A percentile compares a stretch with the other conserved stretches of the same genome.
Conservation (phyloP, 2,888 invertebrate genomes). For the Hydroisotoma schaefferi region DNA sequence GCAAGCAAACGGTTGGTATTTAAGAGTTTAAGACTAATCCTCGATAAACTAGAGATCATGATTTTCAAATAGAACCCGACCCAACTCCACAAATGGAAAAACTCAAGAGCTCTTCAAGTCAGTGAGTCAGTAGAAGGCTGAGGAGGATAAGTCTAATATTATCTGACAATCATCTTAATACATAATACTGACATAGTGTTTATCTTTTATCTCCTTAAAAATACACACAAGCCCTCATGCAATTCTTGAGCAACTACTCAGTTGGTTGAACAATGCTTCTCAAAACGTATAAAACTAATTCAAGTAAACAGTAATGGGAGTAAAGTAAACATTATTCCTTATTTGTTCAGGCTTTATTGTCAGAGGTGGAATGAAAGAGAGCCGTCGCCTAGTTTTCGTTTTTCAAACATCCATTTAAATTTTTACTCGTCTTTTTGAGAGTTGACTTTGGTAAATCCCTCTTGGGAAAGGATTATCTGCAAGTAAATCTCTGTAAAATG, state of each 20-base stretch:
- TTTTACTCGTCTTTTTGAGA: too few species aligned
- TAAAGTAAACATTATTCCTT: conserved; percentile 10
- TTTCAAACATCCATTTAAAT: too few species aligned
- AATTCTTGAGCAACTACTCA: background rate
- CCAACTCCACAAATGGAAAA: background rate
- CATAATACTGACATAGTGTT: too few species aligned
- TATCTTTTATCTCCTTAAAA: too few species aligned
- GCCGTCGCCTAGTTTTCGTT: too few species aligned
- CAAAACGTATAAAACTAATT: background rate
- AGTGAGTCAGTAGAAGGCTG: background rate
- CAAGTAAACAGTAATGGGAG: conserved; percentile 3
- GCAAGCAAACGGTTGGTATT: too few species aligned
- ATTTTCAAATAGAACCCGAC: conserved; percentile 6
- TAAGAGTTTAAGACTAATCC: too few species aligned
- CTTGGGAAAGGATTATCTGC: too few species aligned
- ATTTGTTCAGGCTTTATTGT: conserved; percentile 5
- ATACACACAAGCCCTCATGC: background rate
- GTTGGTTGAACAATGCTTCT: too few species aligned
- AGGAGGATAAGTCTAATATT: background rate
- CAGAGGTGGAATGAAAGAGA: background rate
- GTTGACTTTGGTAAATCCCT: too few species aligned
- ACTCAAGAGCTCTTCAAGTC: too few species aligned
- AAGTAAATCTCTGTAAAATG: too few species aligned
- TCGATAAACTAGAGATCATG: conserved; percentile 12
- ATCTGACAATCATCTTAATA: conserved; percentile 1